These are phyloP conservation scores for Sepioteuthis lessoniana DNA, from an alignment of 2,888 invertebrate species.

Conservation along the genomic window DNA sequence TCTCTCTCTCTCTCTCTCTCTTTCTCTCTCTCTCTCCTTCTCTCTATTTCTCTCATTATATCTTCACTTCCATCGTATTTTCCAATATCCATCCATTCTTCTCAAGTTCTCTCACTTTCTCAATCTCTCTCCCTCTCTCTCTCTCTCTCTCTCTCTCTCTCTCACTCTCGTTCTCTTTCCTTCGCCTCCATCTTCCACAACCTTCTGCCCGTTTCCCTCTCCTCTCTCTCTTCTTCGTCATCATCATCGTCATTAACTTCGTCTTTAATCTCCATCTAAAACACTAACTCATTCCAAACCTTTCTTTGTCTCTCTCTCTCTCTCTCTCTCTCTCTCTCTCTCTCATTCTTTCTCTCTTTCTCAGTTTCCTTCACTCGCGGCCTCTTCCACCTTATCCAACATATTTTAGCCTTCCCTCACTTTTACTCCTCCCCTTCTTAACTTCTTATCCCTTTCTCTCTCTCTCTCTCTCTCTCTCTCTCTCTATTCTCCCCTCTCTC, in stretches of 20 bases:
- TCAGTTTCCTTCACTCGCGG: too few relatives aligned
- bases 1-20: not conserved
- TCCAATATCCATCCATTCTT: not conserved
- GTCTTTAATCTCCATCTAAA: not conserved
- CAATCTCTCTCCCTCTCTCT: not conserved
- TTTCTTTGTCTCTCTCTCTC: too few relatives aligned
- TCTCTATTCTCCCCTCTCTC: not conserved
- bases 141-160: too few relatives aligned
- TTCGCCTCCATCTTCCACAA: too few relatives aligned
- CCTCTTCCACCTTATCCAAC: too few relatives aligned
- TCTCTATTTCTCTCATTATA: not conserved
- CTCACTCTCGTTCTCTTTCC: too few relatives aligned
- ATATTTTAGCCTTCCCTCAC: too few relatives aligned
- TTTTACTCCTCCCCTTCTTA: too few relatives aligned
- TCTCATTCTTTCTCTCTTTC: not conserved
- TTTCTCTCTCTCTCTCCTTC: not conserved
- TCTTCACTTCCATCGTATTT: too few relatives aligned
- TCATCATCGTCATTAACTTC: not conserved
- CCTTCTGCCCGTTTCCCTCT: not conserved
- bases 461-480: not conserved
- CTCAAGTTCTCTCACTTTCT: too few relatives aligned
- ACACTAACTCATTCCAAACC: too few relatives aligned
- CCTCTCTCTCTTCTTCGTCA: not conserved
- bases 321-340: not conserved
- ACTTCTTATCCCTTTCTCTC: not conserved